Evolutionary conservation across 2,797 vertebrate species (phyloP), one percentile per base, ranked within the genome.

Genomic region (Syndactyla subalaris): DNA sequence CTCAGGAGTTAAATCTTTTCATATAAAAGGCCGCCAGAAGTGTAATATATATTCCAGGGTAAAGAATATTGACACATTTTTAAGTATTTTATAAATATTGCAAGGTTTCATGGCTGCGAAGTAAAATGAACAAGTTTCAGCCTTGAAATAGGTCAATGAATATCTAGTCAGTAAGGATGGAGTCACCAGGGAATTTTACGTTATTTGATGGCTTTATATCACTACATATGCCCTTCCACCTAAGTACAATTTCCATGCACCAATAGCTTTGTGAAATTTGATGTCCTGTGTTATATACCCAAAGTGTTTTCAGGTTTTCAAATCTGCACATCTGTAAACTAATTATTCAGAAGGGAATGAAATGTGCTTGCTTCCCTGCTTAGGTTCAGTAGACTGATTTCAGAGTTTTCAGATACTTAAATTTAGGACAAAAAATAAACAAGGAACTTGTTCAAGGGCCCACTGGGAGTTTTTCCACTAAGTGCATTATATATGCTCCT

Each of bases 291-390:
- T 51, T 86, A 78, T 78, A 73, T 70, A 92, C 46, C 46, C 77
- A 70, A 51, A 55, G 71, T 92, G 38, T 88, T 94, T 89, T 52
- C 88, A 78, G 39, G 63, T 95, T 90, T 95, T 88, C 51, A 92
- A 68, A 90, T 74, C 72, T 76, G 34, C 67, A 91, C 63, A 83
- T 93, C 88, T 79, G 57, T 85, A 95, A 92, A 89, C 62, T 72
- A 92, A 96, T 86, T 95, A 93, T 52, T 87, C 32, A 89, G 76
- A 73, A 75, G 59, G 67, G 71, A 95, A 82, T 88, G 75, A 83
- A 95, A 94, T 76, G 71, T 45, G 24, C 43, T 85, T 76, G n/a
- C 74, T 78, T 86, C 75, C 73, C 58, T 88, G 79, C 19, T 84
- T 74, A 76, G 62, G 59, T 82, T 71, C 80, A 90, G 67, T 10